Percentiles rank a stretch among this genome's conserved stretches.
Conservation (phyloP, 2,797 vertebrate species). For the Sebastes oblongus region DNA sequence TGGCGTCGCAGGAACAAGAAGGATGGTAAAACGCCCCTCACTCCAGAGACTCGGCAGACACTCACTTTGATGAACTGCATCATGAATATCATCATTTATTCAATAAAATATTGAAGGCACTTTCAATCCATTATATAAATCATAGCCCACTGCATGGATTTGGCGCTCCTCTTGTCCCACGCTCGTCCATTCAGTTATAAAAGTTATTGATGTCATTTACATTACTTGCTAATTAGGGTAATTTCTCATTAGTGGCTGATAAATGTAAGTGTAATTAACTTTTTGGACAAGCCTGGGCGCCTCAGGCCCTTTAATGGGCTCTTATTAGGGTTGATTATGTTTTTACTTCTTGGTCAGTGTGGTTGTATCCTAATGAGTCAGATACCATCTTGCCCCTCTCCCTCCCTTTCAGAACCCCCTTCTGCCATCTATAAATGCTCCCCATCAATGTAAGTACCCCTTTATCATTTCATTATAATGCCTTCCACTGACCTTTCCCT, state of each 20-base stretch:
- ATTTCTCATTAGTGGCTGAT: constrained; percentile 75
- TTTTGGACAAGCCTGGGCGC: constrained; percentile 61
- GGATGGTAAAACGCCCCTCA: constrained; percentile 69
- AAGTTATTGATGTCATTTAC: constrained; percentile 75
- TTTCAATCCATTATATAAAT: constrained; percentile 70
- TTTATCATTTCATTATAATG: constrained; percentile 54
- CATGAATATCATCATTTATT: constrained; percentile 70
- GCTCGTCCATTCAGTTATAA: constrained; percentile 57
- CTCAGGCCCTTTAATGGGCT: constrained; percentile 51
- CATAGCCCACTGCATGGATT: constrained; percentile 56
- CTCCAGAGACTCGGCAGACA: constrained; percentile 47
- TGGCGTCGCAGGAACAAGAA: constrained; percentile 68
- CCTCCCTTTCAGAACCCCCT: constrained; percentile 85
- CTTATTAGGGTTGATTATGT: constrained; percentile 60
- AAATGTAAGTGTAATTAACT: constrained; percentile 73
- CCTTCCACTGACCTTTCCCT: constrained; percentile 49
- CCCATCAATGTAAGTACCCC: constrained; percentile 88
- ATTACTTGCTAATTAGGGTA: constrained; percentile 73
- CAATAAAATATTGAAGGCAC: constrained; percentile 68
- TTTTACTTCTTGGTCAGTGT: constrained; percentile 69
- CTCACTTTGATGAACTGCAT: constrained; percentile 68
- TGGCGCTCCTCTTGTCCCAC: constrained; percentile 40
- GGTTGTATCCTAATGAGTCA: constrained; percentile 66
- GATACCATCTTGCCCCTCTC: constrained; percentile 55
- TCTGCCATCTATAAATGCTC: constrained; percentile 88